Evolutionary conservation across 92 coral and sea anemone genomes (phyloP), one percentile per base, ranked within the genome.

Genomic region (Actinostola sp.): DNA sequence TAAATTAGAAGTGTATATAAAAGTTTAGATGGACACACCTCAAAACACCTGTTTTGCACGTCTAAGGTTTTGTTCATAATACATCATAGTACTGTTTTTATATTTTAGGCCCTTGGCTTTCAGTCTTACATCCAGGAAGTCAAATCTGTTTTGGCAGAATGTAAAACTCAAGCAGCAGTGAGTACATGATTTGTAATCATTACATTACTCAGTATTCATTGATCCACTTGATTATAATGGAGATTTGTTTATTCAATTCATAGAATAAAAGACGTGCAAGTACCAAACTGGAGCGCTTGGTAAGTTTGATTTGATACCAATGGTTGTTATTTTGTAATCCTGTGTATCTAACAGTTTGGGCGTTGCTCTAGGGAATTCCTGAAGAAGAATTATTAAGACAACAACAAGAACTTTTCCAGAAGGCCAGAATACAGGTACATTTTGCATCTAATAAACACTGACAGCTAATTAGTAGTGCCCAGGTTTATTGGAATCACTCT

Each of bases 201-300:
- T n/a, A n/a, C n/a, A n/a, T n/a, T n/a, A n/a, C 28, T 9, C 56
- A 23, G 11, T 21, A 19, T 62, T 75, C 26, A 14, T 35, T 31
- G 15, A 28, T 27, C n/a, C n/a, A n/a, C n/a, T n/a, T n/a, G n/a
- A n/a, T n/a, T n/a, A n/a, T n/a, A n/a, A n/a, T n/a, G n/a, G n/a
- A n/a, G n/a, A n/a, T 2, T 24, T 25, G 16, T 5, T 66, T 46
- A 69, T 48, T 21, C 61, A 19, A 26, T 25, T 62, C 30, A 23
- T 74, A 94, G 98, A 94, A 89, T 54, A 94, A 94, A 81, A 89
- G 98, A 80, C 72, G 98, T 67, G 98, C 97, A 61, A 94, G 98
- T 34, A 86, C 97, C 53, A 92, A 93, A 0, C 84, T 94, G 39
- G 98, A 94, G 81, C 90, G 89, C 54, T 70, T 94, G 81, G 98